A percentile compares a stretch with the other conserved stretches of the same genome.
These are phyloP conservation scores for Nomada flava DNA, from an alignment of 2,888 invertebrate genomes.

Conservation along the genomic window DNA sequence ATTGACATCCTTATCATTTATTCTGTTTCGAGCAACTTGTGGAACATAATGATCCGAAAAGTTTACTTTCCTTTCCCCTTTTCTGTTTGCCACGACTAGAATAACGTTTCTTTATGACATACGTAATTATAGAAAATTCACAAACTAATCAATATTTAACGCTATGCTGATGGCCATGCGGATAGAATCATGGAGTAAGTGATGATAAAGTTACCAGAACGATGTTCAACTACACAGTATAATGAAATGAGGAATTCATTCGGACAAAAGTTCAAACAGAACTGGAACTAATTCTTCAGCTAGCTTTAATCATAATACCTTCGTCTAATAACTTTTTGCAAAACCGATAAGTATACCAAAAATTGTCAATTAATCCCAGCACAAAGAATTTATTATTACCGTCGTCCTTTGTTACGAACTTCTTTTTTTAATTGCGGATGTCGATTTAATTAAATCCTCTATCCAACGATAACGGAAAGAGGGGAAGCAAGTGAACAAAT, in stretches of 20 bases:
- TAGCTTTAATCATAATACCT: too few species aligned
- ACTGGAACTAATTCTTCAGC: too few species aligned
- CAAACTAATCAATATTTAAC: not conserved
- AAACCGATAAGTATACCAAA: not conserved
- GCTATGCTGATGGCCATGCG: not conserved
- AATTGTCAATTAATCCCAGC: not conserved
- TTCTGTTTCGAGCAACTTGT: not conserved
- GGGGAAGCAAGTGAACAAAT: slow-evolving; percentile 1
- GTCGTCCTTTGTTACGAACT: not conserved
- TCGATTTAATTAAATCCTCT: slow-evolving; percentile 27
- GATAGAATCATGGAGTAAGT: too few species aligned
- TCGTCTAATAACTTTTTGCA: too few species aligned
- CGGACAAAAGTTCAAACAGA: not conserved
- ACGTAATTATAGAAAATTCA: not conserved
- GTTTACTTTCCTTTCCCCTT: not conserved
- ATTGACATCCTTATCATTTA: not conserved
- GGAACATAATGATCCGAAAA: not conserved
- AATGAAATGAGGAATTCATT: not conserved
- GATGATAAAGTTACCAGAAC: not conserved
- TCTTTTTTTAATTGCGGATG: slow-evolving; percentile 16
- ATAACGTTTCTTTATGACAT: not conserved
- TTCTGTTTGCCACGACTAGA: too few species aligned
- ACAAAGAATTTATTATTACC: not conserved
- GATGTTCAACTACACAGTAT: not conserved
- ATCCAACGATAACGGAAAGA: not conserved